Conservation (phyloP, 2,888 invertebrate genomes). For the Hartigia nigra region DNA sequence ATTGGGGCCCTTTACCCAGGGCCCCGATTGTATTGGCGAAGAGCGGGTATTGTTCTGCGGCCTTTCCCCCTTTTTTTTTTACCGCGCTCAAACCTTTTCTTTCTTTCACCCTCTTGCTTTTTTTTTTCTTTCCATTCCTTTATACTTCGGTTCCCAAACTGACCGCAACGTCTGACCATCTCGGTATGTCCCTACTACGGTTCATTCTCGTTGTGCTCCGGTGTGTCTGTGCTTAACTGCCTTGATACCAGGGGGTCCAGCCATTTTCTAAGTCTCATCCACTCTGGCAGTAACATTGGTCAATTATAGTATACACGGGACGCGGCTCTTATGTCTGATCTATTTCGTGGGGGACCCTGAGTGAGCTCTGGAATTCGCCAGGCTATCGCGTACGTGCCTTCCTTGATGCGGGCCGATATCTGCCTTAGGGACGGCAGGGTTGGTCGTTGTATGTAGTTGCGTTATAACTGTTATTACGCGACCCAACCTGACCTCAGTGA, state of each 20-base stretch:
- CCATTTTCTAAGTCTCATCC: background rate
- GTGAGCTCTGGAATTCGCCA: background rate
- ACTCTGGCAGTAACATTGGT: background rate
- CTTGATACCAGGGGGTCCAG: background rate
- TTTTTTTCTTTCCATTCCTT: constrained; percentile 13
- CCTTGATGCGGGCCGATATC: background rate
- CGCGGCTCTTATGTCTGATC: background rate
- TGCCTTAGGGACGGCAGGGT: background rate
- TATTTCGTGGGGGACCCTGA: background rate
- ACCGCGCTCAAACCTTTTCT: background rate
- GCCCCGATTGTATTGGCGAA: constrained; percentile 27
- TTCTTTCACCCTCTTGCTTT: constrained; percentile 10
- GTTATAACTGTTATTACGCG: background rate
- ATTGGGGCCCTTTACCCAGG: constrained; percentile 26
- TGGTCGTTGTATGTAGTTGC: background rate
- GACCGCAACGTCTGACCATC: background rate
- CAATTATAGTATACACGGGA: background rate
- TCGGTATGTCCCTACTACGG: background rate
- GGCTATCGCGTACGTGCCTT: background rate
- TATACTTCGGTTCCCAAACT: background rate
- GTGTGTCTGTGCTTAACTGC: background rate
- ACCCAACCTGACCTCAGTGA: background rate
- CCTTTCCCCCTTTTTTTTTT: constrained; percentile 15
- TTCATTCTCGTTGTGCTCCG: background rate
- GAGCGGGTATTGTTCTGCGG: constrained; percentile 26